Percentiles rank a stretch among this genome's conserved stretches.
These are phyloP conservation scores for Oreochromis mossambicus DNA, from an alignment of 2,797 vertebrate genomes.

Conservation along the genomic window DNA sequence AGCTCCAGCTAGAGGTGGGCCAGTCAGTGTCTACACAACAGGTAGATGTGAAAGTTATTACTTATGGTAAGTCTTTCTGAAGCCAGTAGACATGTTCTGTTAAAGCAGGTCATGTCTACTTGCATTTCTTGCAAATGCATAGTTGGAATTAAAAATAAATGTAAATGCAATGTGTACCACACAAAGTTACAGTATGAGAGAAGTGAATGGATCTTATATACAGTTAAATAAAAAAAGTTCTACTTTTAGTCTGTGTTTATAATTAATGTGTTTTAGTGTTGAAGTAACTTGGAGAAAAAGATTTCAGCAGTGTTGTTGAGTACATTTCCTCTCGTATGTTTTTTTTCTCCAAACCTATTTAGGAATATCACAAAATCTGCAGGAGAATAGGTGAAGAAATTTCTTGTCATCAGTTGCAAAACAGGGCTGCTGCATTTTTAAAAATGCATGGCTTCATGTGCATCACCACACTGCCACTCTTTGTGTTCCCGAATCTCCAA, in stretches of 20 bases:
- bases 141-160: neutral
- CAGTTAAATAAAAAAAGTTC: neutral
- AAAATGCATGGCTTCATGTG: neutral
- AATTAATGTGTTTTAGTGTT: neutral
- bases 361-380: neutral
- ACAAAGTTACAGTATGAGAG: neutral
- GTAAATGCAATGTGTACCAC: neutral
- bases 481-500: neutral
- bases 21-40: neutral
- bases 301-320: neutral
- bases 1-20: neutral
- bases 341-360: fast-evolving
- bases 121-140: neutral
- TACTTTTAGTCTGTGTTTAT: neutral
- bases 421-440: neutral
- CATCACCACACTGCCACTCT: neutral
- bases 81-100: neutral
- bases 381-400: neutral
- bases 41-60: neutral
- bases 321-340: neutral
- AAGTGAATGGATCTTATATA: neutral
- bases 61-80: neutral
- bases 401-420: neutral
- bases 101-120: neutral
- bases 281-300: neutral